Conservation (phyloP, 2,113 vertebrate species). For the Bufo gargarizans region DNA sequence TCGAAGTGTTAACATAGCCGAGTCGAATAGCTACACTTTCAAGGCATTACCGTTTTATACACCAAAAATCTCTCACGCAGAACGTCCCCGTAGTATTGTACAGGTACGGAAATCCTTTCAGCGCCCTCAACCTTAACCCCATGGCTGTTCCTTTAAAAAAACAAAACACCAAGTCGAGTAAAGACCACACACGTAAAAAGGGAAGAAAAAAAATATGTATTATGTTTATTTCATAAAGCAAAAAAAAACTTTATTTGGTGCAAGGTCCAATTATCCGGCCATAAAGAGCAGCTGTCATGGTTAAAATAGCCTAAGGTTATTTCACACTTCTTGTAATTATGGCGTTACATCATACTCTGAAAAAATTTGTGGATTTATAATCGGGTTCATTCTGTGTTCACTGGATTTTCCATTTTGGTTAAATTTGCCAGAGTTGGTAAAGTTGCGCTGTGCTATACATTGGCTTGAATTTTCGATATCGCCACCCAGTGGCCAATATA, state of each 20-base stretch:
- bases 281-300: not conserved
- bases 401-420: not conserved
- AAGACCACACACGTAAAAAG: not conserved
- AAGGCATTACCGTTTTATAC: slow-evolving; percentile 39
- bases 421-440: not conserved
- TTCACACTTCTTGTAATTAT: not conserved
- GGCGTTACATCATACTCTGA: not conserved
- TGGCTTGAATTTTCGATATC: not conserved
- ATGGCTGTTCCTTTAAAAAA: not conserved
- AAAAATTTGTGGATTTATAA: slow-evolving; percentile 30
- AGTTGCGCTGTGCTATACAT: too few species aligned
- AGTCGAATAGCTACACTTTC: slow-evolving; percentile 50
- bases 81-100: not conserved
- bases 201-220: not conserved
- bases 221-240: not conserved
- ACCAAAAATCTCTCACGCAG: not conserved
- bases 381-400: not conserved
- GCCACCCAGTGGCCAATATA: not conserved
- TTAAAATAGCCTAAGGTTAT: not conserved
- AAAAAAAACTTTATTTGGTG: slow-evolving; percentile 16
- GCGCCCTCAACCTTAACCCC: slow-evolving; percentile 28
- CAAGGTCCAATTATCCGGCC: slow-evolving; percentile 12
- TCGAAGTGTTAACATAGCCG: slow-evolving; percentile 49
- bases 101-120: slow-evolving; percentile 22
- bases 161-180: too few species aligned